Base-by-base conservation (phyloP, 2,888 invertebrate genomes). In the Drosophila quinaria region DNA sequence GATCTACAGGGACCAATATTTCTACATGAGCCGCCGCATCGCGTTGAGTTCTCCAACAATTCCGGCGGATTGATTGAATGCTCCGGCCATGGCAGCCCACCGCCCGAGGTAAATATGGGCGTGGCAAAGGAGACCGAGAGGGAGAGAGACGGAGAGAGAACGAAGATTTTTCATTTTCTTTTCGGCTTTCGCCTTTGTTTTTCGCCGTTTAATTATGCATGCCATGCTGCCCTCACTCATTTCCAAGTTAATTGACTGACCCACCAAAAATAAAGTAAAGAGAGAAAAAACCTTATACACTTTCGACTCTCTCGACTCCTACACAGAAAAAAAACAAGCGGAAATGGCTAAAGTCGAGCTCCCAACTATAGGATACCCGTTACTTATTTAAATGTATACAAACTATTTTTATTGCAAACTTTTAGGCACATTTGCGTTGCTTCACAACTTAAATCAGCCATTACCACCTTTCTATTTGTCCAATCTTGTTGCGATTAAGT, bases 41-140 rank as follows among this genome's bases (percentile, higher is more conserved):
- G 95, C 91, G 94, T 96, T 67, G 96, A 96, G 92, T 96, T 96
- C 93, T 95, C 96, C 87, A 96, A 96, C 93, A 95, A 95, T 91
- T 95, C 96, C 0, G 96, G 96, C 11, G 95, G 94, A 42, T 94
- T 94, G 64, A 94, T 96, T 81, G 95, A 95, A 92, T 96, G 96
- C 89, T 94, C 95, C 50, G 95, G 95, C 13, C 94, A 94, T 85
- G 95, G 95, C 67, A 94, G 94, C 89, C 96, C 96, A 62, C 94
- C 94, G 52, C 96, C 96, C 71, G 95, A 95, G 94, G 95, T 95
- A 70, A 89, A 74, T 72, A 11, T 63, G 49, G 50, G 50, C 51
- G 62, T 66, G 55, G 62, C 49, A 6, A 25, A 25, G 6, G 6
- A 29, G 8, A 29, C n/a, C n/a, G 29, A 29, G 0, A 29, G 29